Base-by-base conservation (phyloP, 2,888 invertebrate species). In the Eretmocerus hayati region DNA sequence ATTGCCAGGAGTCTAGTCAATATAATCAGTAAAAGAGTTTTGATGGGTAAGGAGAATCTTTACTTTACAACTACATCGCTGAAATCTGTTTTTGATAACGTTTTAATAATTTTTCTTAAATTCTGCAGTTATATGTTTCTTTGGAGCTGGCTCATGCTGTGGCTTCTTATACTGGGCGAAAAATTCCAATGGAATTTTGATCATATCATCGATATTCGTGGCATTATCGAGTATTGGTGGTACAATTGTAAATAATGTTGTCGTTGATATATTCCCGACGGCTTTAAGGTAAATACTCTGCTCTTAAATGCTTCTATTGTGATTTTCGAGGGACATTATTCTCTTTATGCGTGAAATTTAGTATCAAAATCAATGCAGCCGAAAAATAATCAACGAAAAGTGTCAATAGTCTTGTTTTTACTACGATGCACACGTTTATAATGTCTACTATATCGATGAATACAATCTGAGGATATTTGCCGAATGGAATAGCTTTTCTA, bases 1-100 rank as follows among this genome's bases (percentile, higher is more conserved):
- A 69, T 84, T 36, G 84, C 77, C 6, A 77, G 77, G 22, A 64
- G 65, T n/a, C 58, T 80, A 8, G 73, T 81, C 16, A 76, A 76
- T 23, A 64, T 66, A 4, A 35, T 77, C 26, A 79, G 80, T 30
- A 77, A 77, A 52, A 79, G 77, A 56, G 71, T 68, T 36, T 63
- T 81, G 45, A 67, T 80, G 59, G 70, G 80, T 80, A 70, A 69
- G 66, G 21, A 13, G 13, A 38, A 20, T 38, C 9, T 20, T 16
- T 37, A 20, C 2, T 37, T 19, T 37, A n/a, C n/a, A n/a, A n/a
- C n/a, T n/a, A n/a, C n/a, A n/a, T n/a, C n/a, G n/a, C n/a, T n/a
- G 26, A 6, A 26, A 26, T 26, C 11, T n/a, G n/a, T n/a, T n/a
- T n/a, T n/a, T n/a, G n/a, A n/a, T 45, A 5, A 22, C 20, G 3